These are phyloP conservation scores for Uropetala carovei DNA, from an alignment of 2,888 invertebrate genomes.

Conservation along the genomic window DNA sequence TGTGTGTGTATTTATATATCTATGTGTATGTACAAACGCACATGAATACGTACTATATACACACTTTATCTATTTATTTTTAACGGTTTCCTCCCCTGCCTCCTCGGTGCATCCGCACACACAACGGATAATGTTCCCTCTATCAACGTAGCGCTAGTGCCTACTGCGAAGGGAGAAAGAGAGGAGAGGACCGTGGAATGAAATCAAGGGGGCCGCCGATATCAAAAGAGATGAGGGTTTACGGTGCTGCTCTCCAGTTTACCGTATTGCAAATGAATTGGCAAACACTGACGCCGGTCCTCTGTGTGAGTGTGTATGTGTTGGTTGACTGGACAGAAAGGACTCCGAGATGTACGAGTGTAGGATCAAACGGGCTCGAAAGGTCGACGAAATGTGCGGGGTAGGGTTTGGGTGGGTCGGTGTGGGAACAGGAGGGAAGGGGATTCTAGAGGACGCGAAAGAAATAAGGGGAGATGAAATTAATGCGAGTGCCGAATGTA, in stretches of 20 bases:
- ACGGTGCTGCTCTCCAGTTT: not conserved
- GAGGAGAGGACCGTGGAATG: not conserved
- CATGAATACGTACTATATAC: too few species aligned
- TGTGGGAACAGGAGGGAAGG: too few species aligned
- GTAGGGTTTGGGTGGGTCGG: not conserved
- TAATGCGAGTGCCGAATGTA: not conserved
- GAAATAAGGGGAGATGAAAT: not conserved
- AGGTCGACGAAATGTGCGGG: not conserved
- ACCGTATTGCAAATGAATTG: conserved; percentile 42
- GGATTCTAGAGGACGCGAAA: not conserved
- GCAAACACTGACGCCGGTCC: conserved; percentile 13
- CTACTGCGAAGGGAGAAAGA: not conserved
- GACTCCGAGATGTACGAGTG: not conserved
- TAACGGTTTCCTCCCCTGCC: not conserved
- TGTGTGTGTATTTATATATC: too few species aligned
- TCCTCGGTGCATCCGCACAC: not conserved
- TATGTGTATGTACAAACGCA: too few species aligned
- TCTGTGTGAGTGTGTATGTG: not conserved
- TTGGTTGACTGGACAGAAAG: conserved; percentile 3
- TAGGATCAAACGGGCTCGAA: not conserved
- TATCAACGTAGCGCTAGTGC: not conserved
- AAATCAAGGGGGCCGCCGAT: not conserved
- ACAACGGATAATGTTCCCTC: not conserved
- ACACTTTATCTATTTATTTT: not conserved
- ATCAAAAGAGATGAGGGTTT: conserved; percentile 31